These are phyloP conservation scores for Lepus americanus DNA, from an alignment of 2,113 vertebrate species.

Conservation along the genomic window DNA sequence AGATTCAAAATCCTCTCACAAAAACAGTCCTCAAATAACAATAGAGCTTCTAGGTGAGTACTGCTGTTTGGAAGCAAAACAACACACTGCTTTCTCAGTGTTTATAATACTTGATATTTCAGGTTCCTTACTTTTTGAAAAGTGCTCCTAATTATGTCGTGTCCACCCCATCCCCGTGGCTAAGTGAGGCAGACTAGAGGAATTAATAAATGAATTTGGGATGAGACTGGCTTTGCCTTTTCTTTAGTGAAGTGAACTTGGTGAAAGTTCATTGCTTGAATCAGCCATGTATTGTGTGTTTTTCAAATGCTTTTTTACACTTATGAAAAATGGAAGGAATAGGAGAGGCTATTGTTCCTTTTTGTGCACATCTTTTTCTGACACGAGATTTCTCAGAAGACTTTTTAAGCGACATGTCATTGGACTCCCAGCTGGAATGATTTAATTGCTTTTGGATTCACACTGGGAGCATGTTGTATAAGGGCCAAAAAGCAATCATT, in stretches of 20 bases:
- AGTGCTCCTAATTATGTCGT: not conserved
- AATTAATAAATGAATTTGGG: not conserved
- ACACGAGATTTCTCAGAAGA: constrained; percentile 60
- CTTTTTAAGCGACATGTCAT: constrained; percentile 66
- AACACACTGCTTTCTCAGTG: not conserved
- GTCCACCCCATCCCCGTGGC: too few species aligned
- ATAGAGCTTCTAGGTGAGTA: not conserved
- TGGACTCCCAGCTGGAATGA: constrained; percentile 73
- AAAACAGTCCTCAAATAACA: not conserved
- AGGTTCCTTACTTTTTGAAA: not conserved
- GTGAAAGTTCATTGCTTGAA: not conserved
- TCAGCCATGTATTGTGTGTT: not conserved
- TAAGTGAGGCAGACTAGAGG: not conserved
- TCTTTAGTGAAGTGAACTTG: not conserved
- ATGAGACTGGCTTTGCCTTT: not conserved
- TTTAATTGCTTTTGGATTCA: constrained; percentile 80
- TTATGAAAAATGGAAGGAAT: not conserved
- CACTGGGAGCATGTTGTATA: not conserved
- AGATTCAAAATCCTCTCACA: not conserved
- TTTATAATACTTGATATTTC: constrained; percentile 1
- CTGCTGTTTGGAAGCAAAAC: not conserved
- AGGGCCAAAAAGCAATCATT: constrained; percentile 62
- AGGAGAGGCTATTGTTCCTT: not conserved
- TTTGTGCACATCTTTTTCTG: constrained; percentile 7
- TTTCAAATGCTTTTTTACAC: not conserved